A percentile compares a stretch with the other conserved stretches of the same genome.
These are phyloP conservation scores for Agrochola lychnidis DNA, from an alignment of 2,888 invertebrate genomes.

Conservation along the genomic window DNA sequence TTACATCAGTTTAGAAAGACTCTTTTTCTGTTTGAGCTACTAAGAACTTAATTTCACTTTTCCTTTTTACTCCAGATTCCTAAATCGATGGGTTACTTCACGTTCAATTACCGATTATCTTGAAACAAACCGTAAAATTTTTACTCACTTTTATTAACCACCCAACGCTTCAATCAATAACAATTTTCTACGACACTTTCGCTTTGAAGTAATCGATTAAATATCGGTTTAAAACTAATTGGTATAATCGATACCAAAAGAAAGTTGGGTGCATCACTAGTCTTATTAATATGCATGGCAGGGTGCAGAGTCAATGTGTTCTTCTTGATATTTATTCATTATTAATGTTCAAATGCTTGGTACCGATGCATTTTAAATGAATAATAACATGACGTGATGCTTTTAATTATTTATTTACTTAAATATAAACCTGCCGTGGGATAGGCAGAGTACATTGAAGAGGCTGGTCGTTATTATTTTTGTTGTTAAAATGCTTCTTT, in stretches of 20 bases:
- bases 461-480: no score
- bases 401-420: slow-evolving; percentile 25
- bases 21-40: background rate
- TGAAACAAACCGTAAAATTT: slow-evolving; percentile 49
- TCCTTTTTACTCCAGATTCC: slow-evolving; percentile 46
- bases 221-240: slow-evolving; percentile 44
- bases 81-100: slow-evolving; percentile 45
- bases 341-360: slow-evolving; percentile 53
- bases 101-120: slow-evolving; percentile 40
- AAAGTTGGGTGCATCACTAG: slow-evolving; percentile 64
- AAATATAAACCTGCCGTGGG: slow-evolving; percentile 13
- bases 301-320: slow-evolving; percentile 50
- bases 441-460: background rate
- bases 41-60: slow-evolving; percentile 27
- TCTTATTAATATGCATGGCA: slow-evolving; percentile 56
- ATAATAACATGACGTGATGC: slow-evolving; percentile 17
- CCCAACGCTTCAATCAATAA: slow-evolving; percentile 55
- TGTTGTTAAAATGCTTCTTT: no score
- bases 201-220: slow-evolving; percentile 53
- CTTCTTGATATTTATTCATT: slow-evolving; percentile 65
- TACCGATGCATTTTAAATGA: slow-evolving; percentile 35
- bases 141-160: slow-evolving; percentile 45
- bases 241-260: slow-evolving; percentile 53
- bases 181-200: slow-evolving; percentile 57
- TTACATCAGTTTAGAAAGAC: background rate